phyloP scores from a whole-genome alignment of 2,888 invertebrate species.

The Ditylenchus weischeri region DNA sequence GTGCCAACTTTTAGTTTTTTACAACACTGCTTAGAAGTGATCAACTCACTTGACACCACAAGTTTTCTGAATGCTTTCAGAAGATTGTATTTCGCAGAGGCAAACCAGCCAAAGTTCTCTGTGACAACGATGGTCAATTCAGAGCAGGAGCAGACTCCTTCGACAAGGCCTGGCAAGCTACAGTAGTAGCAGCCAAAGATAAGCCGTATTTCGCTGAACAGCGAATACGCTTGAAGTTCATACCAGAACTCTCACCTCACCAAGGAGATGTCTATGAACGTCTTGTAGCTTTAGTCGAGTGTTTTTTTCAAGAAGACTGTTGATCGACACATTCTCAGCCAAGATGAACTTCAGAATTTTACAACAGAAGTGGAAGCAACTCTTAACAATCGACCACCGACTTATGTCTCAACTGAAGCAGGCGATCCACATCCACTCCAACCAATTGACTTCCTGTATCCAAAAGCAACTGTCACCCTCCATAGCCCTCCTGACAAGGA shows the following conservation, averaged over 20 bases:
- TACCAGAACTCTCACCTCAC: conserved; percentile 20
- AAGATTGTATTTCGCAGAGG: conserved; percentile 56
- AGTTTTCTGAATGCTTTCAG: conserved; percentile 54
- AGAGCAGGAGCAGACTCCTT: conserved; percentile 35
- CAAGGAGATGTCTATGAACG: conserved; percentile 23
- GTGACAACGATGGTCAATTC: conserved; percentile 61
- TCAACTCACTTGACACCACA: conserved; percentile 48
- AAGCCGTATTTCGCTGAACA: neutral
- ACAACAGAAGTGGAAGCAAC: conserved; percentile 18
- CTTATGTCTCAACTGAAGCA: conserved; percentile 15
- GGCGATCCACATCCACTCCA: conserved; percentile 2
- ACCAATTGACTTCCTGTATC: conserved; percentile 19
- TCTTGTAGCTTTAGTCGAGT: conserved; percentile 16
- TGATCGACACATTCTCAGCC: conserved; percentile 14
- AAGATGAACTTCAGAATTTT: conserved; percentile 13
- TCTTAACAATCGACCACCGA: conserved; percentile 21
- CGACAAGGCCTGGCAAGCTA: neutral
- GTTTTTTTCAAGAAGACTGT: conserved; percentile 10
- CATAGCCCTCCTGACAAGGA: neutral
- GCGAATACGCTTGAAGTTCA: conserved; percentile 10
- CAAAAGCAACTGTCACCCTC: neutral
- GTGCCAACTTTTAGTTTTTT: no score
- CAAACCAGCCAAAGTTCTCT: conserved; percentile 43
- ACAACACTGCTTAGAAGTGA: no score
- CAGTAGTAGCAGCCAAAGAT: neutral